A percentile compares a stretch with the other conserved stretches of the same genome.
Conservation (phyloP, 2,113 vertebrate species). For the Lepisosteus oculatus region DNA sequence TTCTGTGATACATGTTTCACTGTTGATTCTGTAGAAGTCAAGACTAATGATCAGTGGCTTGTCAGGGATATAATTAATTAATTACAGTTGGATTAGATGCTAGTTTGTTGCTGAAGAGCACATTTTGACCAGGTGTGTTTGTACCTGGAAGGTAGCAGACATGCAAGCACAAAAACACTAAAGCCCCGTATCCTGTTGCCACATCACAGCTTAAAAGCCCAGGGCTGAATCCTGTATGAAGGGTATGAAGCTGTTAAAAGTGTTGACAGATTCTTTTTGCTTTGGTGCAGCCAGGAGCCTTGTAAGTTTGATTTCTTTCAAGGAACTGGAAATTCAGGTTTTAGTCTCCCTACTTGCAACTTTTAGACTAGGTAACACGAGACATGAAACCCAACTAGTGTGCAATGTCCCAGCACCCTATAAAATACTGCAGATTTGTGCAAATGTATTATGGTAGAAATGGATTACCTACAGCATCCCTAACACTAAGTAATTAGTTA, state of each 20-base stretch:
- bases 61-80: no score
- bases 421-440: no score
- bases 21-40: no score
- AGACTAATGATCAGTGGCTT: no score
- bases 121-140: conserved; percentile 14
- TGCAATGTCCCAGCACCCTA: conserved; percentile 27
- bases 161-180: neutral
- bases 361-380: conserved; percentile 44
- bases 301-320: conserved; percentile 25
- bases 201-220: conserved; percentile 22
- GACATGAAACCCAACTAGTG: conserved; percentile 50
- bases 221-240: conserved; percentile 22
- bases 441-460: no score
- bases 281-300: conserved; percentile 12
- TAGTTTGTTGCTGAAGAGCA: neutral
- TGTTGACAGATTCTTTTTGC: conserved; percentile 26
- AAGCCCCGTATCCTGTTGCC: neutral
- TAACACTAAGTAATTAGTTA: no score
- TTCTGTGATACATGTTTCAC: no score
- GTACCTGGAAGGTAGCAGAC: neutral
- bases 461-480: no score
- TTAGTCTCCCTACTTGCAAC: conserved; percentile 14
- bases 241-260: conserved; percentile 17
- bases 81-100: no score
- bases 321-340: conserved; percentile 60